Conservation (phyloP, 2,113 vertebrate genomes). For the Mus musculus region GRCm39 chr13:93217001-93217500, state of each 20-base stretch:
- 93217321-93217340: slow-evolving; percentile 25
- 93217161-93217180: slow-evolving; percentile 40
- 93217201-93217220: slow-evolving; percentile 60
- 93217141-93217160: neutral
- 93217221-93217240: slow-evolving; percentile 35
- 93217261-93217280: slow-evolving; percentile 24
- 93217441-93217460: slow-evolving; percentile 64
- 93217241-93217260: slow-evolving; percentile 50
- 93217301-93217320: slow-evolving; percentile 37
- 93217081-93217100: neutral
- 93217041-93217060: slow-evolving; percentile 21
- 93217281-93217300: neutral
- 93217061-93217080: neutral
- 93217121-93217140: neutral
- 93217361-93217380: slow-evolving; percentile 59
- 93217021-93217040: neutral
- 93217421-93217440: slow-evolving; percentile 44
- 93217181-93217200: slow-evolving; percentile 44
- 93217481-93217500: slow-evolving; percentile 44
- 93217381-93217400: slow-evolving; percentile 50
- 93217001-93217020: slow-evolving; percentile 39
- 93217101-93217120: neutral
- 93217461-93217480: slow-evolving; percentile 47
- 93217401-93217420: slow-evolving; percentile 61
- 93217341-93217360: slow-evolving; percentile 40